These are phyloP conservation scores for Steinernema khuongi DNA, from an alignment of 1,140 invertebrate species.

Conservation along the genomic window DNA sequence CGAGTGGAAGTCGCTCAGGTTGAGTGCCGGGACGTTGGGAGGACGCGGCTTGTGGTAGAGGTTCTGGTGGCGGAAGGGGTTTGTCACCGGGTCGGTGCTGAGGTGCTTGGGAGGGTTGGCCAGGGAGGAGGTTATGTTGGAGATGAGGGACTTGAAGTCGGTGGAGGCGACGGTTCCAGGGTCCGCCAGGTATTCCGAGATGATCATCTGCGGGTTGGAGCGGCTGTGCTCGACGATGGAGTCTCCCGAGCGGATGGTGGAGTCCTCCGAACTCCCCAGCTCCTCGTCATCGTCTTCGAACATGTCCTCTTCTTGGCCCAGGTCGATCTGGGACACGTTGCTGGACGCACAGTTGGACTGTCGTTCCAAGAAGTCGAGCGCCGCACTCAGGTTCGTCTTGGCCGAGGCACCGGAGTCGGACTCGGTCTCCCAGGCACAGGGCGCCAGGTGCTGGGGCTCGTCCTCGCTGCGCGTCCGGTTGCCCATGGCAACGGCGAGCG, in stretches of 20 bases:
- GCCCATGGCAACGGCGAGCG: not conserved
- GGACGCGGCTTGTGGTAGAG: conserved; percentile 9
- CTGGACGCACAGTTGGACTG: not conserved
- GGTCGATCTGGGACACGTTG: not conserved
- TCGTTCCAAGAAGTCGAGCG: not conserved
- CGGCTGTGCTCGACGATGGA: not conserved
- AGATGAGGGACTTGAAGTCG: conserved; percentile 31
- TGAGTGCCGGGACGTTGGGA: conserved; percentile 24
- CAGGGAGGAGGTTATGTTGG: not conserved
- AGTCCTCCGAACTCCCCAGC: not conserved
- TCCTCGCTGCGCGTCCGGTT: not conserved
- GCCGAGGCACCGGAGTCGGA: not conserved
- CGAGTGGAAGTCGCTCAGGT: conserved; percentile 22
- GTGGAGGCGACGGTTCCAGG: conserved; percentile 26
- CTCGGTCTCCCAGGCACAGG: not conserved
- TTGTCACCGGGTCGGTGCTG: conserved; percentile 25
- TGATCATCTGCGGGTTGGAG: not conserved
- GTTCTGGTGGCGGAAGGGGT: conserved; percentile 36
- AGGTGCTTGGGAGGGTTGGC: not conserved
- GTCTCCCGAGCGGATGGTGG: not conserved
- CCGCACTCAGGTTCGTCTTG: not conserved
- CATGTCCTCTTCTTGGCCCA: not conserved
- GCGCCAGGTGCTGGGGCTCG: not conserved
- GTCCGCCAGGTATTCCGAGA: conserved; percentile 27
- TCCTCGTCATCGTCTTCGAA: not conserved